Base-by-base conservation (phyloP, 2,888 invertebrate genomes). In the Saturnia japonica region DNA sequence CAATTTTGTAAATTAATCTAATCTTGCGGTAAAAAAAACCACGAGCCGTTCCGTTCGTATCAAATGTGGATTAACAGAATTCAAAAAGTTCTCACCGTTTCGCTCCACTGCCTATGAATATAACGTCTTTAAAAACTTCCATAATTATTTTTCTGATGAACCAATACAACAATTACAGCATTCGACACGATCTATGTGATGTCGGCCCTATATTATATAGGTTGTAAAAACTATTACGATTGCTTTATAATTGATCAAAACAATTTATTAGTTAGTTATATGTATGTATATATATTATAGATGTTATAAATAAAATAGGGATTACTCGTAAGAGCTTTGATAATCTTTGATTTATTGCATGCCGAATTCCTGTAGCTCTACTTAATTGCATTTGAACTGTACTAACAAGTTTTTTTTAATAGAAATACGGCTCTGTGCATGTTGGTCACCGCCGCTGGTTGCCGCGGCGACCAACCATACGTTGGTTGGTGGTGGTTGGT, bases 111-210 rank as follows among this genome's bases (percentile, higher is more conserved):
- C 84, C 80, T 81, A 77, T 85, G 85, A 90, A 91, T 89, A 83
- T 89, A 87, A 85, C 85, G 82, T 88, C 89, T 83, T 81, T 80
- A 80, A 82, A 85, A 34, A 86, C 84, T 82, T 85, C 86, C 84
- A 88, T 91, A 90, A 93, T 93, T 91, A 91, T 92, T 90, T 90
- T 85, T 87, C 86, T 89, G 85, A 86, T 88, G 90, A 90, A 89
- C 90, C 91, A 91, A 92, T 93, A 92, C 88, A 87, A 88, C 89
- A 88, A 91, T 91, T 91, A 88, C 82, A 83, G 78, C 82, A 91
- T 94, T 92, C 90, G 93, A 88, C 87, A 91, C 90, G 91, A 89
- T 85, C 85, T 80, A 77, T 85, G 85, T 83, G 81, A 84, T 84
- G 88, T 80, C 78, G 82, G 83, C 83, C 80, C 83, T 87, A 85